A percentile compares a stretch with the other conserved stretches of the same genome.
These are phyloP conservation scores for Agapetus fuscipes DNA, from an alignment of 2,888 invertebrate species.

Conservation along the genomic window DNA sequence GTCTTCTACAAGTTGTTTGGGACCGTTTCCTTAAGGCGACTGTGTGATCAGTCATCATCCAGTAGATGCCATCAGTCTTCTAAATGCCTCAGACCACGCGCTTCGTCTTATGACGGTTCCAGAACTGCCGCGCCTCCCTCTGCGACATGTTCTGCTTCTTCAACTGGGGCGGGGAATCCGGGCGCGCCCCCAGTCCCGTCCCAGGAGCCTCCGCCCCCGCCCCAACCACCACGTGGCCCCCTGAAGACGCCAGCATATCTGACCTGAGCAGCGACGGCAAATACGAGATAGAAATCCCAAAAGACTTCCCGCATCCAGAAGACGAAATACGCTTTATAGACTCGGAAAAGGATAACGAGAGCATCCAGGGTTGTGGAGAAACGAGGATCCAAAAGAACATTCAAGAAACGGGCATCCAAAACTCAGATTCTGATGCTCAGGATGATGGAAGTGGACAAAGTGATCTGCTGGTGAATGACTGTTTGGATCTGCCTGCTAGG, in stretches of 20 bases:
- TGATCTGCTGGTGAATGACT: too few species aligned
- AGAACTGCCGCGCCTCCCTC: slow-evolving; percentile 20
- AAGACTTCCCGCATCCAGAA: slow-evolving; percentile 16
- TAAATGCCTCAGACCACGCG: slow-evolving; percentile 18
- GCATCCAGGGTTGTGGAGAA: neutral
- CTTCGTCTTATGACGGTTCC: slow-evolving; percentile 21
- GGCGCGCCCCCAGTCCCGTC: slow-evolving; percentile 24
- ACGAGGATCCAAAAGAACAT: neutral
- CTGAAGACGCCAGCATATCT: slow-evolving; percentile 16
- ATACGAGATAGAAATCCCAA: slow-evolving; percentile 19
- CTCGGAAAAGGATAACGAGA: slow-evolving; percentile 17
- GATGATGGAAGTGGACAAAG: neutral
- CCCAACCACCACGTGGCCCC: slow-evolving; percentile 4
- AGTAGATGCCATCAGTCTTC: too few species aligned
- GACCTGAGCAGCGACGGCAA: slow-evolving; percentile 21
- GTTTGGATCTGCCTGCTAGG: too few species aligned
- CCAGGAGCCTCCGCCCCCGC: slow-evolving; percentile 13
- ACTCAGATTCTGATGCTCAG: too few species aligned
- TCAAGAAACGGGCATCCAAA: neutral
- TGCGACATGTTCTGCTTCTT: slow-evolving; percentile 20
- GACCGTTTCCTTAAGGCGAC: too few species aligned
- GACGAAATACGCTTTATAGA: slow-evolving; percentile 20
- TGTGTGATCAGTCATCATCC: too few species aligned
- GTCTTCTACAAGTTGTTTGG: too few species aligned
- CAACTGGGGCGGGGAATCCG: slow-evolving; percentile 23